Evolutionary conservation across 2,797 vertebrate genomes (phyloP).

Genomic region (Gymnocypris eckloni): DNA sequence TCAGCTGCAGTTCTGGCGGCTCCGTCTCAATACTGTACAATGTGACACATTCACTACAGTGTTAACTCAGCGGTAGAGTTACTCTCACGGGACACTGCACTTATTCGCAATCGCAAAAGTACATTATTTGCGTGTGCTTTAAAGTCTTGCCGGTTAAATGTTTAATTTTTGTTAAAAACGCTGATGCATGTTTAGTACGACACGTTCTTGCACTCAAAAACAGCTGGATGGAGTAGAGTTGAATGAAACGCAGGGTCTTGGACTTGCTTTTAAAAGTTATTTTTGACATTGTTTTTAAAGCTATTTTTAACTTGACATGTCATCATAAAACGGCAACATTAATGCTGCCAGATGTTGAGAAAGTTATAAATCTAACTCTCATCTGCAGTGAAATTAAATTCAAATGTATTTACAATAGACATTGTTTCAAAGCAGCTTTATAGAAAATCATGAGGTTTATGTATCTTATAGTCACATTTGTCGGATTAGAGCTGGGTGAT

Average conservation of each 20-base stretch:
- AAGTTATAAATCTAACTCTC: background rate
- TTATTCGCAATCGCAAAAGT: too few relatives aligned
- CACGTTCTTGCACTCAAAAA: background rate
- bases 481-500: background rate
- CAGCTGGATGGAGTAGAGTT: background rate
- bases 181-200: background rate
- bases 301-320: constrained; percentile 3
- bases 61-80: too few relatives aligned
- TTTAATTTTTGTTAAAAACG: background rate
- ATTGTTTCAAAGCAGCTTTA: background rate
- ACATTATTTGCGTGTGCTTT: too few relatives aligned
- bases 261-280: background rate
- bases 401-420: background rate
- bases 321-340: background rate
- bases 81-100: too few relatives aligned
- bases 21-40: too few relatives aligned
- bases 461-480: background rate
- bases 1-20: too few relatives aligned
- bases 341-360: background rate
- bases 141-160: too few relatives aligned
- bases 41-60: too few relatives aligned
- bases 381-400: background rate
- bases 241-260: background rate
- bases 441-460: background rate
- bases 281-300: background rate